Conservation (phyloP, 2,113 vertebrate species). For the Chlamydotis undulata region DNA sequence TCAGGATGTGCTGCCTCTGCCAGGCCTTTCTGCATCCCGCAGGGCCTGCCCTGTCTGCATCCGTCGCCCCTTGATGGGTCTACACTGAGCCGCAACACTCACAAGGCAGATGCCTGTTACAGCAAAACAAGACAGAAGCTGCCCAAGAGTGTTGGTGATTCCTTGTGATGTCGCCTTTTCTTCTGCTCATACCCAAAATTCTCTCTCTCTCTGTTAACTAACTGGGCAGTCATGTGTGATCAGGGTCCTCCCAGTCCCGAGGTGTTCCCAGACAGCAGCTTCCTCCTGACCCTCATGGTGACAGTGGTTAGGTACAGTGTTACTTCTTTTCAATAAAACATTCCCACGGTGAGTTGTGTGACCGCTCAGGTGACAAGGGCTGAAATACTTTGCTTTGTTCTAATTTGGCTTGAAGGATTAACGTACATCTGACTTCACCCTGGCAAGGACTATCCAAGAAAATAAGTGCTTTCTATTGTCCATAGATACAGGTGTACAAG, state of each 20-base stretch:
- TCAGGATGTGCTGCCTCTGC: not conserved
- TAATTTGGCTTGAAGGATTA: not conserved
- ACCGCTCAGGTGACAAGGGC: not conserved
- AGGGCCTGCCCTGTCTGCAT: not conserved
- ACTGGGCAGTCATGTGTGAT: too few relatives aligned
- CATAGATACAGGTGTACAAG: not conserved
- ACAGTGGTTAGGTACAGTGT: not conserved
- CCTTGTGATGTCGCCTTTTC: not conserved
- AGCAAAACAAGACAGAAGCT: not conserved
- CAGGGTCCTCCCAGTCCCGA: not conserved
- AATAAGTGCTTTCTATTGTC: not conserved
- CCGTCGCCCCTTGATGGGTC: accelerated
- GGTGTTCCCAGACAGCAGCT: not conserved
- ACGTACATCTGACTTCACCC: not conserved
- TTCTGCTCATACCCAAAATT: not conserved
- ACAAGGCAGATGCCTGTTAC: accelerated
- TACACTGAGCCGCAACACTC: not conserved
- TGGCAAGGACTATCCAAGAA: not conserved
- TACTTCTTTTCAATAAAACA: not conserved
- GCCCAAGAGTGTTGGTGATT: not conserved
- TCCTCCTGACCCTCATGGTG: not conserved
- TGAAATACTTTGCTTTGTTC: not conserved
- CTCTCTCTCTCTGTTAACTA: not conserved
- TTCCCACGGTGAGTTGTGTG: not conserved
- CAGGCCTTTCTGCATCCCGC: accelerated